A percentile compares a stretch with the other conserved stretches of the same genome.
phyloP scores from a whole-genome alignment of 2,888 invertebrate species.

The Agelastica alni region DNA sequence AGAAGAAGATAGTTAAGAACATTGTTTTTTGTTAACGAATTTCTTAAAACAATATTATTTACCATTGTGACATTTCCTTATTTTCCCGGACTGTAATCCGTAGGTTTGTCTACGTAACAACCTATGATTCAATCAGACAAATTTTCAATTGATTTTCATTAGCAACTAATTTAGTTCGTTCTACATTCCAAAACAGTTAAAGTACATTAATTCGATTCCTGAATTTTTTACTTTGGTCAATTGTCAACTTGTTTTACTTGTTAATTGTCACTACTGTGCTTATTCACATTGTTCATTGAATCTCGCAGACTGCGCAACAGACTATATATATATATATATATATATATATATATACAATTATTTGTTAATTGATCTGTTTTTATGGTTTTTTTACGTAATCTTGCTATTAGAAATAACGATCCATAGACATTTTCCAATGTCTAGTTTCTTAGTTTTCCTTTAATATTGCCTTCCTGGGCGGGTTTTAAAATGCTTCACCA shows the following conservation, averaged over 20 bases:
- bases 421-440: too few relatives aligned
- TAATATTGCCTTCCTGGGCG: too few relatives aligned
- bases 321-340: too few relatives aligned
- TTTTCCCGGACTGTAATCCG: too few relatives aligned
- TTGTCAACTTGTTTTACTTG: conserved; percentile 14
- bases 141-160: conserved; percentile 39
- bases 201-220: conserved; percentile 13
- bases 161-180: conserved; percentile 24
- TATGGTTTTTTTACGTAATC: neutral
- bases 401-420: too few relatives aligned
- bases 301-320: neutral
- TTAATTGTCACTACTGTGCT: conserved; percentile 5
- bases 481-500: too few relatives aligned
- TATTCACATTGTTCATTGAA: conserved; percentile 2
- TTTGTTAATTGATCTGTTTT: conserved; percentile 15
- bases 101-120: conserved; percentile 28
- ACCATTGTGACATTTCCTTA: too few relatives aligned
- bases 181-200: conserved; percentile 19
- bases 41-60: too few relatives aligned
- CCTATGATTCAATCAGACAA: conserved; percentile 38
- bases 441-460: too few relatives aligned
- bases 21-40: too few relatives aligned
- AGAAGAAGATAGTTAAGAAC: too few relatives aligned
- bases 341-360: too few relatives aligned
- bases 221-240: conserved; percentile 11